Base-by-base conservation (phyloP, 1,140 invertebrate genomes). In the Drosophila lini region DNA sequence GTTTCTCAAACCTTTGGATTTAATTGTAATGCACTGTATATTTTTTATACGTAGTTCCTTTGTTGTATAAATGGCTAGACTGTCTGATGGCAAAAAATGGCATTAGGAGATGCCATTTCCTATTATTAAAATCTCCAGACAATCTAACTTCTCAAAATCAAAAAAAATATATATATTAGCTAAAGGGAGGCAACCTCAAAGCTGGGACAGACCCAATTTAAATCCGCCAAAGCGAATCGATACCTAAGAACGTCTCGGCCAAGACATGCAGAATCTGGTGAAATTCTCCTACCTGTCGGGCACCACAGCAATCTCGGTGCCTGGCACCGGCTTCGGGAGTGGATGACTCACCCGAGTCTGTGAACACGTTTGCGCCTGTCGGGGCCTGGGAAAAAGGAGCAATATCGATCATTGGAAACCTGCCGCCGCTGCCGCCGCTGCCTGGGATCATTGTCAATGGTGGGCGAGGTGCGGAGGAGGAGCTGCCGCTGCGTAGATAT, bases 341-440 rank as follows among this genome's bases (percentile, higher is more conserved):
- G 45, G 31, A 74, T 88, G 81, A 85, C 44, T 88, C 83, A 86
- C 47, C 53, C n/a, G 38, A 44, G 62, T 31, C 53, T 57, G 58
- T 25, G 60, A 82, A 88, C 81, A 80, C 56, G 77, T 81, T 77
- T 78, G 44, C 57, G 76, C 80, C 44, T 83, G 80, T 83, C 61
- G 40, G 3, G 58, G 47, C 79, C 80, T 86, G 82, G 83, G 82
- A 86, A 86, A 75, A 76, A 76, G 82, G 82, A 86, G 82, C 74
- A 75, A 50, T 40, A 63, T 74, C 70, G 60, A 74, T 44, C 60
- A 64, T 56, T 32, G 59, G 25, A 13, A 74, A 41, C 45, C 50
- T 64, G 56, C 50, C 50, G 47, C 48, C 34, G 19, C 38, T 10
- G 42, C 16, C 32, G 47, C 50, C 36, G 16, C 48, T 7, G 34